Percentiles rank a stretch among this genome's conserved stretches.
These are phyloP conservation scores for Camelus dromedarius DNA, from an alignment of 2,113 vertebrate genomes.

Conservation along the genomic window DNA sequence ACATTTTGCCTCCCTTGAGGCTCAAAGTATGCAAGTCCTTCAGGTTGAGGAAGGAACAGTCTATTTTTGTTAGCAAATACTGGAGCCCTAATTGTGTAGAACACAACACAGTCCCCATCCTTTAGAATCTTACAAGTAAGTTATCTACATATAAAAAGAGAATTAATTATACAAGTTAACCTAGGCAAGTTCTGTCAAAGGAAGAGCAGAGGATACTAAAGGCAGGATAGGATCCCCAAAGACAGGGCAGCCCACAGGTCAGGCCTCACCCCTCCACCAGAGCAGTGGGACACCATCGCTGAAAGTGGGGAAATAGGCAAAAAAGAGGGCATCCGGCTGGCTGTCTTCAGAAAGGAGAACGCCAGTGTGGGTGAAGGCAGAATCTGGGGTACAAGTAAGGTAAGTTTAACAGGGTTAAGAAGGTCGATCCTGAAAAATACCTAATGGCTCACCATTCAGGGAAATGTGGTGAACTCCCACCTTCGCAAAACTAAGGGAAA, in stretches of 20 bases:
- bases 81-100: background rate
- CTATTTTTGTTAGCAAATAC: constrained; percentile 1
- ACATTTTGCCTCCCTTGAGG: background rate
- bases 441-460: background rate
- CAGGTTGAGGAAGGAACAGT: background rate
- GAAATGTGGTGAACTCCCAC: background rate
- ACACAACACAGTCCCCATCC: background rate
- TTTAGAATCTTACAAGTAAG: background rate
- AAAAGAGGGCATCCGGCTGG: background rate
- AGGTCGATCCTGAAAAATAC: background rate
- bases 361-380: background rate
- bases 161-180: background rate
- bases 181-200: background rate
- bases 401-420: background rate
- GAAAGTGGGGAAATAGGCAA: background rate
- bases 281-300: background rate
- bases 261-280: background rate
- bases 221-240: background rate
- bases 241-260: background rate
- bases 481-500: background rate
- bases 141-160: background rate
- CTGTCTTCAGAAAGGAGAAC: background rate
- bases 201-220: background rate
- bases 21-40: background rate
- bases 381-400: background rate